A percentile compares a stretch with the other conserved stretches of the same genome.
These are phyloP conservation scores for Dufourea novaeangliae DNA, from an alignment of 1,140 invertebrate genomes.

Conservation along the genomic window DNA sequence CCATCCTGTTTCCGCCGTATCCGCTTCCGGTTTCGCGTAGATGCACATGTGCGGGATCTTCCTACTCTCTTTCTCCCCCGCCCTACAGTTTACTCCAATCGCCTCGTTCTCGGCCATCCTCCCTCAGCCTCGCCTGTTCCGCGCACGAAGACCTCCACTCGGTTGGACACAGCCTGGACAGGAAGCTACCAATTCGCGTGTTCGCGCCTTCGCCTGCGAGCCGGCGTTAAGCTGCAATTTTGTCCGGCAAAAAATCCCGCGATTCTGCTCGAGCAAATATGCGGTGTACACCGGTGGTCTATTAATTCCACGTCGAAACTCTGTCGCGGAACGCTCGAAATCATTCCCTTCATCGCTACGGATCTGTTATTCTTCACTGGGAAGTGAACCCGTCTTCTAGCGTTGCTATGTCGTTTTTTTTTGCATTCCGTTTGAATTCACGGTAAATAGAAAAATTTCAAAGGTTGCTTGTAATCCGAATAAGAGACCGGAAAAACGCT, in stretches of 20 bases:
- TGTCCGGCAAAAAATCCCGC: conserved; percentile 10
- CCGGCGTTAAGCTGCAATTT: conserved; percentile 51
- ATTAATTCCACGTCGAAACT: conserved; percentile 30
- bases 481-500: background rate
- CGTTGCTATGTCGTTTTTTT: too few species aligned
- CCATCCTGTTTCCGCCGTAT: conserved; percentile 47
- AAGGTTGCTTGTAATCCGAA: too few species aligned
- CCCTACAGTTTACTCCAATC: background rate
- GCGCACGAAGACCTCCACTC: background rate
- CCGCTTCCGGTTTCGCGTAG: conserved; percentile 62
- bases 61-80: background rate
- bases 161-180: conserved; percentile 22
- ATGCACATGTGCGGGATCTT: conserved; percentile 50
- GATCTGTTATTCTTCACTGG: too few species aligned
- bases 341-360: too few species aligned
- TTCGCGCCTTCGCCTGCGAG: conserved; percentile 17
- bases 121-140: background rate
- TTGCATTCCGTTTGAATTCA: too few species aligned
- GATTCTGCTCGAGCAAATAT: conserved; percentile 47
- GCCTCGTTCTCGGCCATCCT: background rate
- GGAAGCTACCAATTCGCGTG: conserved; percentile 41
- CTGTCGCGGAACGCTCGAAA: too few species aligned
- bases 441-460: background rate
- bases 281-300: conserved; percentile 8
- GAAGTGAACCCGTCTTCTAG: too few species aligned